Base-by-base conservation (phyloP, 2,888 invertebrate species). In the Priocnemis perturbator region DNA sequence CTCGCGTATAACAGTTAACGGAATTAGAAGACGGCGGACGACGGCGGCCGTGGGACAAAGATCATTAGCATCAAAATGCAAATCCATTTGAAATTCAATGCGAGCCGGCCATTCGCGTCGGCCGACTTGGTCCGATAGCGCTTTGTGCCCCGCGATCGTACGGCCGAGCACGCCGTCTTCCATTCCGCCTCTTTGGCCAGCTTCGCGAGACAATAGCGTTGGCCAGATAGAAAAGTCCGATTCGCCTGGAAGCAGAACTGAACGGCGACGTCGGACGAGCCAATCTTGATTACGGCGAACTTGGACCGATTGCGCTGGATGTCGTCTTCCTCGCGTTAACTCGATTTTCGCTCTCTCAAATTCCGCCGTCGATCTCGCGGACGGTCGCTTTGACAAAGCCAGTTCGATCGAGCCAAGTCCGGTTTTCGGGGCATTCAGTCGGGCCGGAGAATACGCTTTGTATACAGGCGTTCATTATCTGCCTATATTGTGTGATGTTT, bases 41-140 rank as follows among this genome's bases (percentile, higher is more conserved):
- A 14, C 3, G 23, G 45, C 3, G 53, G 23, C 11, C 19, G 17
- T 4, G 19, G 15, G 21, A 23, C 50, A 26, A 52, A 19, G 56
- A 44, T 64, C 64, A 64, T 64, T 58, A 50, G 58, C 58, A 58
- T 59, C 58, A 58, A 64, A 52, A 58, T 58, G 58, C 58, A 64
- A 64, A 58, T 64, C 21, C 64, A 64, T 64, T 64, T 64, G 64
- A 52, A 59, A 58, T 64, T 64, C 52, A 64, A 64, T 64, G 64
- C 26, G 52, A 23, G 50, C 48, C 53, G 53, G 47, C 47, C 47
- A 47, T 47, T 47, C 17, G 17, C 45, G 44, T 21, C 55, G 45
- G 37, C 19, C 15, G 44, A 21, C n/a, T 2, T 45, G 47, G 9
- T 26, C 26, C 52, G 56, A 57, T 63, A 44, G 45, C n/a, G n/a